A percentile compares a stretch with the other conserved stretches of the same genome.
Conservation (phyloP, 2,888 invertebrate genomes). For the Hemicrepidius hirtus region DNA sequence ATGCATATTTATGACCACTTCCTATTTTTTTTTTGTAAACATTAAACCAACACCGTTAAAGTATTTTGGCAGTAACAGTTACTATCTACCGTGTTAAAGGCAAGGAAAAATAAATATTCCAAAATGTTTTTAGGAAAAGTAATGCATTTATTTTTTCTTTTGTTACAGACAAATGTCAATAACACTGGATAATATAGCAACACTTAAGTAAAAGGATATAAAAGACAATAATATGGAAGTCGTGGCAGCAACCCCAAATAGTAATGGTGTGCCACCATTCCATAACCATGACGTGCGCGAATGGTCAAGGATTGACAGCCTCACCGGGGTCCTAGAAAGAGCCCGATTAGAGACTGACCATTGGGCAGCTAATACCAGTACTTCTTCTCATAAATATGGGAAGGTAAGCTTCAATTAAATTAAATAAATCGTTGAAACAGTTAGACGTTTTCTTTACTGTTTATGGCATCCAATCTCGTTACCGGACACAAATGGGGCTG, state of each 20-base stretch:
- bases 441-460: too few species aligned
- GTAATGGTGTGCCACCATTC: constrained; percentile 69
- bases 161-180: constrained; percentile 48
- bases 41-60: too few species aligned
- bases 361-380: constrained; percentile 73
- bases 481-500: too few species aligned
- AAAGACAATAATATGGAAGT: constrained; percentile 68
- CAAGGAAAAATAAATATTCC: too few species aligned
- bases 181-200: constrained; percentile 13
- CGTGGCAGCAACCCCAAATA: constrained; percentile 67
- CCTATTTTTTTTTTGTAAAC: too few species aligned
- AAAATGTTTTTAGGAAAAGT: too few species aligned
- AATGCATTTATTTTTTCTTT: too few species aligned
- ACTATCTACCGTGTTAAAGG: too few species aligned
- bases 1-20: too few species aligned
- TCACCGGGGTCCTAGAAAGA: constrained; percentile 75
- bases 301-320: constrained; percentile 74
- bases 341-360: constrained; percentile 75
- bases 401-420: constrained; percentile 69
- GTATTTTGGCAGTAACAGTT: too few species aligned
- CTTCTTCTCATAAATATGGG: constrained; percentile 73
- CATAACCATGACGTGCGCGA: constrained; percentile 75
- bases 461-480: too few species aligned
- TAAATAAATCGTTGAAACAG: too few species aligned
- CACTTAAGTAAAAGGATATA: constrained; percentile 24